These are phyloP conservation scores for Burhinus bistriatus DNA, from an alignment of 2,113 vertebrate genomes.

Conservation along the genomic window DNA sequence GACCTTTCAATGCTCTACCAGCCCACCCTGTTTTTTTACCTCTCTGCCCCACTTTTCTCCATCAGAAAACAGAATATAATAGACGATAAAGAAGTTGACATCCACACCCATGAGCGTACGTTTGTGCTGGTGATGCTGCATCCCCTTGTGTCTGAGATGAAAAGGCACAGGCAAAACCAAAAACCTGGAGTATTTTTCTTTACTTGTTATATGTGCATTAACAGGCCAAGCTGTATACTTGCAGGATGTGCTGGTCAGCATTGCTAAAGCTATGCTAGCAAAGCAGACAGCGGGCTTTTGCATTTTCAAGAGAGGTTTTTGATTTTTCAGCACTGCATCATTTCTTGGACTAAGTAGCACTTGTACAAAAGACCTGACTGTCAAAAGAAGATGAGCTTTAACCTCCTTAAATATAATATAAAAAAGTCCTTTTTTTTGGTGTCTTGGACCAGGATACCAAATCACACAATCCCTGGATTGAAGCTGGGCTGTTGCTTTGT, in stretches of 20 bases:
- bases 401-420: not conserved
- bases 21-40: not conserved
- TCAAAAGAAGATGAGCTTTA: not conserved
- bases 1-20: not conserved
- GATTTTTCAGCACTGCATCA: not conserved
- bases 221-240: not conserved
- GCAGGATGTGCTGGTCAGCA: not conserved
- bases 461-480: not conserved
- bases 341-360: not conserved
- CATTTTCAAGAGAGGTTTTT: not conserved
- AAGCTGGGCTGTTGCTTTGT: not conserved
- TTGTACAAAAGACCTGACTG: not conserved
- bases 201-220: not conserved
- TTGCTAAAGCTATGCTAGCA: not conserved
- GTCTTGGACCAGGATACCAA: not conserved
- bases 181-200: not conserved
- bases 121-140: not conserved
- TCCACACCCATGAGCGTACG: rapidly evolving
- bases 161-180: not conserved
- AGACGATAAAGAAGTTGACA: not conserved
- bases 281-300: not conserved
- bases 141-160: not conserved
- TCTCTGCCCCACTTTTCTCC: not conserved
- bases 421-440: not conserved
- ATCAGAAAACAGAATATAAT: not conserved